Percentiles rank a stretch among this genome's conserved stretches.
Conservation (phyloP, 2,113 vertebrate species). For the Hippocampus zosterae region DNA sequence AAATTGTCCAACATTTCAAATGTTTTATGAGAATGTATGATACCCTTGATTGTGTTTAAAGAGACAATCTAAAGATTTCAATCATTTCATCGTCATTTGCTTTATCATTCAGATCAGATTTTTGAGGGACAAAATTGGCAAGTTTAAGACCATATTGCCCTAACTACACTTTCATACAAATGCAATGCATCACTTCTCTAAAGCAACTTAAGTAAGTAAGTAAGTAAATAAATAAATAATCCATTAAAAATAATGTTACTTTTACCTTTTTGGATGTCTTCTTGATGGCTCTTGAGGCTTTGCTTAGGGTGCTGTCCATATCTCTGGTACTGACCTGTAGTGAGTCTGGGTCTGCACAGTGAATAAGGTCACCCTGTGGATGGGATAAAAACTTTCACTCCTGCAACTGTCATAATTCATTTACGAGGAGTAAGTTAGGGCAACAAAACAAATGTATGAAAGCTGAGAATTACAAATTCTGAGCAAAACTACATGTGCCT, state of each 20-base stretch:
- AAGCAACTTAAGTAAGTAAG: too few species aligned
- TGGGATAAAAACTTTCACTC: conserved; percentile 11
- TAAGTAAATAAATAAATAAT: too few species aligned
- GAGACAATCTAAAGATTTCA: too few species aligned
- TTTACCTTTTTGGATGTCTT: conserved; percentile 96
- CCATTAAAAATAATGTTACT: not conserved
- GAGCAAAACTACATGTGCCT: too few species aligned
- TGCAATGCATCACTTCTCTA: not conserved
- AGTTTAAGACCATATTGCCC: not conserved
- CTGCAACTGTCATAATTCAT: conserved; percentile 12
- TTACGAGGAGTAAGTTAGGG: not conserved
- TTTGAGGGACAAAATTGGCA: not conserved
- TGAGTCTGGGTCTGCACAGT: conserved; percentile 85
- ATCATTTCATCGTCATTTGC: too few species aligned
- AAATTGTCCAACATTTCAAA: too few species aligned
- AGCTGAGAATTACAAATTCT: too few species aligned
- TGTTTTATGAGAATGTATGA: too few species aligned
- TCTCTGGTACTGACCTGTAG: conserved; percentile 97
- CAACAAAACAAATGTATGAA: not conserved
- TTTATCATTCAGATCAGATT: too few species aligned
- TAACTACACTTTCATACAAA: too few species aligned
- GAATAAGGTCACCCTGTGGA: conserved; percentile 90
- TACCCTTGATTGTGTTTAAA: too few species aligned
- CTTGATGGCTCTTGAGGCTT: conserved; percentile 94
- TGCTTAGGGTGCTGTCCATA: conserved; percentile 98